These are phyloP conservation scores for Plestiodon gilberti DNA, from an alignment of 2,113 vertebrate species.

Conservation along the genomic window DNA sequence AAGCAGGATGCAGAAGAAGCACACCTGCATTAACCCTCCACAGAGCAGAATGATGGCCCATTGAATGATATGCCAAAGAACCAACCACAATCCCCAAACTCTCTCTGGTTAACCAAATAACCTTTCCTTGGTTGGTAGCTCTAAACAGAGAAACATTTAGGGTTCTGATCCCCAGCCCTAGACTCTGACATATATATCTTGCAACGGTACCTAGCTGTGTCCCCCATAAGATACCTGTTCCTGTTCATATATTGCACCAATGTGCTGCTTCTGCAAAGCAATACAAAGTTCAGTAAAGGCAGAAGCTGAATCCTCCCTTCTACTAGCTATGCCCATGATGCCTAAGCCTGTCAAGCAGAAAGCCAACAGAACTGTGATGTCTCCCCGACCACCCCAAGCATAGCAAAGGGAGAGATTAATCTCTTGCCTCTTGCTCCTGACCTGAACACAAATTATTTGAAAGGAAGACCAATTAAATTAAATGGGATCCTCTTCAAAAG, in stretches of 20 bases:
- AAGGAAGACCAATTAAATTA: not conserved
- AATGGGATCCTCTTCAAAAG: not conserved
- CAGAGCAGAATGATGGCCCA: too few relatives aligned
- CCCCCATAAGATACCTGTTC: not conserved
- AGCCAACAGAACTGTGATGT: not conserved
- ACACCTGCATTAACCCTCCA: too few relatives aligned
- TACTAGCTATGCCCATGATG: not conserved
- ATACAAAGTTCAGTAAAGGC: not conserved
- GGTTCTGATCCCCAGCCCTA: not conserved
- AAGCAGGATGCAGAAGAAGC: too few relatives aligned
- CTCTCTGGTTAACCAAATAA: too few relatives aligned
- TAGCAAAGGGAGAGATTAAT: not conserved
- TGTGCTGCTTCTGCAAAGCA: not conserved
- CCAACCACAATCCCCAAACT: too few relatives aligned
- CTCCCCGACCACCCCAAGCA: not conserved
- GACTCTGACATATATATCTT: not conserved
- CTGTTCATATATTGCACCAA: not conserved
- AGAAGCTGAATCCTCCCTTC: not conserved
- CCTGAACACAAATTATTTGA: not conserved
- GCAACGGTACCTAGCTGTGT: not conserved
- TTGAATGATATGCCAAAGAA: too few relatives aligned
- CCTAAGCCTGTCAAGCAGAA: not conserved
- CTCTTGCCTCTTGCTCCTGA: not conserved
- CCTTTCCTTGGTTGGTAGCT: too few relatives aligned
- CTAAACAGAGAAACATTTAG: too few relatives aligned